These are phyloP conservation scores for Acipenser oxyrinchus DNA, from an alignment of 2,797 vertebrate species.

Conservation along the genomic window DNA sequence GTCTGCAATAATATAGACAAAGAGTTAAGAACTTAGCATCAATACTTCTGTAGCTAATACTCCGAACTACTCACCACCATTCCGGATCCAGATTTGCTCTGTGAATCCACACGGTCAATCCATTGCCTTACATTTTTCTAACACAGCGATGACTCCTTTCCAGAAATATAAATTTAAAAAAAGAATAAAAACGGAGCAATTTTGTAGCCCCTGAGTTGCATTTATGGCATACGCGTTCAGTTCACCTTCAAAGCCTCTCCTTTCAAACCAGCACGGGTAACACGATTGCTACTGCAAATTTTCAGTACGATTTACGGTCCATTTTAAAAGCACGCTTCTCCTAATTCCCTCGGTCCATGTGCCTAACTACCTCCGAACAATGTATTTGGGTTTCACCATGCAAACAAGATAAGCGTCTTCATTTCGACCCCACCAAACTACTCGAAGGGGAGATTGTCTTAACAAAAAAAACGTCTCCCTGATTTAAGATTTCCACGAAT, in stretches of 20 bases:
- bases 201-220: not conserved
- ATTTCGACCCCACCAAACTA: not conserved
- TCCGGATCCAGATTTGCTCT: not conserved
- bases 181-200: not conserved
- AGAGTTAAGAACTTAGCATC: too few species aligned
- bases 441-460: not conserved
- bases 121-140: not conserved
- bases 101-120: not conserved
- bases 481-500: too few species aligned
- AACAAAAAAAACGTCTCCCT: not conserved
- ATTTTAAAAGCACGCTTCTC: not conserved
- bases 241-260: not conserved
- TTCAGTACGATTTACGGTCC: too few species aligned
- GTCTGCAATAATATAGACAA: too few species aligned
- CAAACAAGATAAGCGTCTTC: not conserved
- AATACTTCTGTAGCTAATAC: too few species aligned
- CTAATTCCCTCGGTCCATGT: not conserved
- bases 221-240: not conserved
- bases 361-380: not conserved
- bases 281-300: too few species aligned
- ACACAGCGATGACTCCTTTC: not conserved
- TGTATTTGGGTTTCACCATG: not conserved
- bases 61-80: not conserved
- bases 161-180: not conserved
- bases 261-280: not conserved